These are phyloP conservation scores for Coenonympha glycerion DNA, from an alignment of 2,888 invertebrate genomes.

Conservation along the genomic window DNA sequence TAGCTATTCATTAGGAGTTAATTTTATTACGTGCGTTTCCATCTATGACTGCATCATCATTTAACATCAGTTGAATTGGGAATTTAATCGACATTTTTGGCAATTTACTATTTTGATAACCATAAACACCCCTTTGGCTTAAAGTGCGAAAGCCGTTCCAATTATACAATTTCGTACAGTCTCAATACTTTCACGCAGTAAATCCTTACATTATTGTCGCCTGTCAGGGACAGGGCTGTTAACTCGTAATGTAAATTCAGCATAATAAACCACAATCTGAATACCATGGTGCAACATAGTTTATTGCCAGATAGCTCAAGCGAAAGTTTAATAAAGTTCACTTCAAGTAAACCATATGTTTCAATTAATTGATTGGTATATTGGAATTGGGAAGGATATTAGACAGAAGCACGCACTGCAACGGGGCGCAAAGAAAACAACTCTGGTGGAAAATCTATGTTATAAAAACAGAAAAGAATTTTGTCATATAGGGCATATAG, in stretches of 20 bases:
- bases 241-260: slow-evolving; percentile 25
- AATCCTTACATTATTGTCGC: slow-evolving; percentile 25
- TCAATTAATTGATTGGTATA: not conserved
- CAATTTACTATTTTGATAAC: not conserved
- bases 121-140: not conserved
- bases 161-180: slow-evolving; percentile 9
- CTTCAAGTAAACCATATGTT: slow-evolving; percentile 4
- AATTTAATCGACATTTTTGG: too few species aligned
- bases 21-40: too few species aligned
- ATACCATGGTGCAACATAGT: slow-evolving; percentile 17
- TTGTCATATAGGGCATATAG: too few species aligned
- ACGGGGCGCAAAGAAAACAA: too few species aligned
- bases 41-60: too few species aligned
- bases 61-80: too few species aligned
- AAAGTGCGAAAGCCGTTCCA: not conserved
- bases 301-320: slow-evolving; percentile 23
- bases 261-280: slow-evolving; percentile 24
- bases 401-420: too few species aligned
- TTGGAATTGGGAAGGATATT: not conserved
- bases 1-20: too few species aligned
- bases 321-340: slow-evolving; percentile 17
- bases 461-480: too few species aligned
- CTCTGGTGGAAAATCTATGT: too few species aligned
- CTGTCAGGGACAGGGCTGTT: slow-evolving; percentile 18
- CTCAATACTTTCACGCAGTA: slow-evolving; percentile 21